phyloP scores from a whole-genome alignment of 2,888 invertebrate species.

The Isoperla grammatica region DNA sequence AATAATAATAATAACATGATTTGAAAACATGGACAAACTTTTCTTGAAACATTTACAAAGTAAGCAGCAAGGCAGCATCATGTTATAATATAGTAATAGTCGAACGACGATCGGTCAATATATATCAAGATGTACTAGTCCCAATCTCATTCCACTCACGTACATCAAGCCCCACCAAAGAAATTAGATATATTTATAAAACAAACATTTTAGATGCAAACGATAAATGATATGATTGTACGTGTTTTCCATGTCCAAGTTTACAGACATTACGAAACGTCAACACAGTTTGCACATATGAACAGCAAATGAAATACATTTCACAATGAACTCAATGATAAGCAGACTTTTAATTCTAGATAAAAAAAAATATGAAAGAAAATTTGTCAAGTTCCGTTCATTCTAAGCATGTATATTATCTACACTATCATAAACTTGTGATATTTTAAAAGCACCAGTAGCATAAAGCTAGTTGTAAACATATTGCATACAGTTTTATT shows the following conservation, averaged over 20 bases:
- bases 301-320: not conserved
- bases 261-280: not conserved
- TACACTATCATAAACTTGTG: not conserved
- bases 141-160: too few relatives aligned
- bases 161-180: slow-evolving; percentile 9
- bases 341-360: slow-evolving; percentile 7
- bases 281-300: slow-evolving; percentile 12
- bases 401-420: slow-evolving; percentile 11
- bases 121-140: too few relatives aligned
- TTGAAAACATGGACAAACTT: slow-evolving; percentile 23
- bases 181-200: slow-evolving; percentile 11
- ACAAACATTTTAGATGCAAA: slow-evolving; percentile 7
- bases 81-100: too few relatives aligned
- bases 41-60: slow-evolving; percentile 22
- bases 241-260: not conserved
- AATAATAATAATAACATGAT: slow-evolving; percentile 17
- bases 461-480: not conserved
- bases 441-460: slow-evolving; percentile 8
- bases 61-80: slow-evolving; percentile 19
- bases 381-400: slow-evolving; percentile 21
- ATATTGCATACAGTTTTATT: too few relatives aligned
- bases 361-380: slow-evolving; percentile 12
- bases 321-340: not conserved
- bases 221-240: slow-evolving; percentile 17
- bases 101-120: too few relatives aligned